Evolutionary conservation across 2,888 invertebrate species (phyloP), one percentile per base, ranked within the genome.

Genomic region (Drosophila lacicola): DNA sequence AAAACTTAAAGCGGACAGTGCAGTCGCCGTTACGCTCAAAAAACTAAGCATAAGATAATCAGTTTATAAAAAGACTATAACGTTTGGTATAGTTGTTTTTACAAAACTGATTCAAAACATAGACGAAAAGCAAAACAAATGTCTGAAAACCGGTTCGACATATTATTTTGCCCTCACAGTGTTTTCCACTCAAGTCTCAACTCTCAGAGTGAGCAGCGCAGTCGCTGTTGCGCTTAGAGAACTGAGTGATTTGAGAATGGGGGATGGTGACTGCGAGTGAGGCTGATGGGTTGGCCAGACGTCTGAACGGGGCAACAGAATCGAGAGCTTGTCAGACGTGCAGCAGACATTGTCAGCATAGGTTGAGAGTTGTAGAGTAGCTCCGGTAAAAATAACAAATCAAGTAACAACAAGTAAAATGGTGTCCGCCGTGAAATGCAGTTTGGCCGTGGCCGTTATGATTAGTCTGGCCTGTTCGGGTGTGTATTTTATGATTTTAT

Each of bases 371-470:
- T 55, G 63, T 70, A 58, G 49, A 4, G 11, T 29, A 45, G 56
- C 46, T 62, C 29, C 2, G 51, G 8, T 29, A 39, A 50, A 56
- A 46, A 29, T 8, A 49, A 9, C 21, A 45, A 37, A 33, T 0
- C 50, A 25, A 45, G n/a, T 54, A 33, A 13, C 8, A 53, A 11
- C 17, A 4, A 41, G 17, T 2, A 84, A 78, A 61, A 83, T 83
- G 83, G 75, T 86, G 56, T 82, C 80, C 67, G 58, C 78, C 63
- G 54, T 80, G 21, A 83, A 83, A 75, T 88, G 72, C 70, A 71
- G 74, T 73, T 86, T 83, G 88, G 80, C 83, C 78, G 56, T 83
- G 87, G 89, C 88, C 80, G 64, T 86, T 74, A 68, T 83, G 67
- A 70, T 83, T 66, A 80, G 88, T 33, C 47, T 83, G 63, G 87